phyloP scores from a whole-genome alignment of 2,113 vertebrate genomes.

The Mustelus asterias region DNA sequence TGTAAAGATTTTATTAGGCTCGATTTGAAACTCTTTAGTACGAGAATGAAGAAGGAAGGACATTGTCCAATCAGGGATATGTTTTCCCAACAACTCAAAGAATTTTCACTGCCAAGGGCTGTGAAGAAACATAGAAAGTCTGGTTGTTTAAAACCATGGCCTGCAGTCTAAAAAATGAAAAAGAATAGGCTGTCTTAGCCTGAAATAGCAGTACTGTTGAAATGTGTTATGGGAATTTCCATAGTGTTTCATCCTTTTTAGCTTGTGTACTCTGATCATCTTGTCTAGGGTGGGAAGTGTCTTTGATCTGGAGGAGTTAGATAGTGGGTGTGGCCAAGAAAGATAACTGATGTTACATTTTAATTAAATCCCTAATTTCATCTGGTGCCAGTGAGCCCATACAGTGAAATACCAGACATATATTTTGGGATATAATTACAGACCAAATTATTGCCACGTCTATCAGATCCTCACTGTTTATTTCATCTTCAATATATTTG shows the following conservation, averaged over 20 bases:
- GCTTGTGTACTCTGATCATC: not conserved
- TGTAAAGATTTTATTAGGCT: not conserved
- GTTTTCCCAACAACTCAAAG: not conserved
- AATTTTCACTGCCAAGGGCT: not conserved
- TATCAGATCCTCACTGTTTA: not conserved
- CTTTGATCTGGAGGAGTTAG: conserved; percentile 13
- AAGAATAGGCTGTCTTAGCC: not conserved
- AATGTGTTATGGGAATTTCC: not conserved
- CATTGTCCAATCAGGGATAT: not conserved
- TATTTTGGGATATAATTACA: conserved; percentile 31
- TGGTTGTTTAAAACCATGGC: not conserved
- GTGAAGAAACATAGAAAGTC: not conserved
- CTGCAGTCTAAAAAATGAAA: not conserved
- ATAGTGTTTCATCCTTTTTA: not conserved
- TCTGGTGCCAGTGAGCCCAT: conserved; percentile 18
- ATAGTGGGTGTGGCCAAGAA: not conserved
- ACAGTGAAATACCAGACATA: not conserved
- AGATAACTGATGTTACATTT: conserved; percentile 1
- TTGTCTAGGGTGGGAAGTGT: not conserved
- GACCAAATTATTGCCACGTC: not conserved
- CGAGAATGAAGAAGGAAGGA: not conserved
- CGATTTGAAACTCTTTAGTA: not conserved
- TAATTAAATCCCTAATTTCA: conserved; percentile 17
- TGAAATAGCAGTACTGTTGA: not conserved
- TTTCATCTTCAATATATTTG: not conserved